Conservation (phyloP, 2,888 invertebrate species). For the Agrochola circellaris region DNA sequence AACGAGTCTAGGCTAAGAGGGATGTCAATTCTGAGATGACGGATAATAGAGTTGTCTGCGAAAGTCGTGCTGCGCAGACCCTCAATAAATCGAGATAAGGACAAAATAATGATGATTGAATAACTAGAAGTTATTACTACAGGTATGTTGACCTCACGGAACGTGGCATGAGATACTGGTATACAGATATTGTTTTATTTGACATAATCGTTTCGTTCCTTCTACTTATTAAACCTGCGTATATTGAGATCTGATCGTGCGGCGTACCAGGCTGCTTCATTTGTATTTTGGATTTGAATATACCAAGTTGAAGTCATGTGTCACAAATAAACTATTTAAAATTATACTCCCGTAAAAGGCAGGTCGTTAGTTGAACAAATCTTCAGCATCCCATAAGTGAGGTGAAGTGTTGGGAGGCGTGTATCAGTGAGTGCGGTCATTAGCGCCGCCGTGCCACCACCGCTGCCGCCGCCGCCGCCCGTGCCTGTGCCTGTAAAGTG, state of each 20-base stretch:
- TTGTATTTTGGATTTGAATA: background rate
- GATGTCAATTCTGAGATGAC: background rate
- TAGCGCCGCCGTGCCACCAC: background rate
- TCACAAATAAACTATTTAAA: background rate
- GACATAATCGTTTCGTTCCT: no score
- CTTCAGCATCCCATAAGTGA: slow-evolving; percentile 10
- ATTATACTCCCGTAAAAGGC: slow-evolving; percentile 8
- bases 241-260: background rate
- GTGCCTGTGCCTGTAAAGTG: background rate
- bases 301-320: background rate
- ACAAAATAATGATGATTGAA: background rate
- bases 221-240: no score
- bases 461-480: background rate
- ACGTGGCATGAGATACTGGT: no score
- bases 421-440: slow-evolving; percentile 19
- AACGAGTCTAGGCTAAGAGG: background rate
- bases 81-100: no score
- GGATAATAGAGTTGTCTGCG: background rate
- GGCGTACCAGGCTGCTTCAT: background rate
- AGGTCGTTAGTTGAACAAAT: slow-evolving; percentile 34
- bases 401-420: slow-evolving; percentile 10
- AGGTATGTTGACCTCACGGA: background rate
- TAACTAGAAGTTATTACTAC: background rate
- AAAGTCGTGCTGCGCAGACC: background rate
- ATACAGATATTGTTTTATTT: no score